Conservation (phyloP, 2,113 vertebrate genomes). For the Lophochroa leadbeateri region DNA sequence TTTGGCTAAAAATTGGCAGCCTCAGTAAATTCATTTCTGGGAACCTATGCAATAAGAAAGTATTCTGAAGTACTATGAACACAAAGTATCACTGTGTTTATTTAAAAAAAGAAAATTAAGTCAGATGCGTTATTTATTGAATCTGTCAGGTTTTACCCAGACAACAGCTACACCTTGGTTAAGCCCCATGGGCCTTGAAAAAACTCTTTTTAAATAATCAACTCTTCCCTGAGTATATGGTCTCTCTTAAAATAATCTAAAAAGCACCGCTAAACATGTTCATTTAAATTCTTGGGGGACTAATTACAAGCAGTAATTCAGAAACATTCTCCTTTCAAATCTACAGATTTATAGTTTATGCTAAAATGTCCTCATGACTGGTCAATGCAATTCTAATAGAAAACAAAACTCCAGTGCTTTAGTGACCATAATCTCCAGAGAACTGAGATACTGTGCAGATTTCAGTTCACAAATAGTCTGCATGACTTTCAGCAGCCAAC, state of each 20-base stretch:
- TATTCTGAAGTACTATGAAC: background rate
- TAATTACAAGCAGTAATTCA: slow-evolving; percentile 51
- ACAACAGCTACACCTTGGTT: background rate
- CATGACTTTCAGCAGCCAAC: slow-evolving; percentile 70
- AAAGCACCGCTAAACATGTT: slow-evolving; percentile 45
- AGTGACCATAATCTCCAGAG: slow-evolving; percentile 27
- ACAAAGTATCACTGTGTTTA: background rate
- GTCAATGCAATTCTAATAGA: slow-evolving; percentile 35
- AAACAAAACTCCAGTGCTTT: slow-evolving; percentile 58
- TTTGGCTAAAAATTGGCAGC: background rate
- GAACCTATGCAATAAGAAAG: background rate
- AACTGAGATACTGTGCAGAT: slow-evolving; percentile 55
- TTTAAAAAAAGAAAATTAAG: background rate
- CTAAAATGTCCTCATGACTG: slow-evolving; percentile 33
- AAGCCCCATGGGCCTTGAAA: background rate
- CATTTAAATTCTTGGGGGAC: slow-evolving; percentile 31
- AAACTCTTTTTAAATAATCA: slow-evolving; percentile 24
- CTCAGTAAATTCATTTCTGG: background rate
- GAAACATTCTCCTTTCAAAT: slow-evolving; percentile 55
- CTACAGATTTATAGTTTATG: slow-evolving; percentile 48
- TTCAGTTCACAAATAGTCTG: slow-evolving; percentile 73
- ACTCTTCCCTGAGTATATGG: background rate
- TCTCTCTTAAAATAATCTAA: slow-evolving; percentile 28
- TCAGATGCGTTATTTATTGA: background rate
- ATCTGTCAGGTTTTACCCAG: background rate